Conservation (phyloP, 2,113 vertebrate genomes). For the Merops nubicus region DNA sequence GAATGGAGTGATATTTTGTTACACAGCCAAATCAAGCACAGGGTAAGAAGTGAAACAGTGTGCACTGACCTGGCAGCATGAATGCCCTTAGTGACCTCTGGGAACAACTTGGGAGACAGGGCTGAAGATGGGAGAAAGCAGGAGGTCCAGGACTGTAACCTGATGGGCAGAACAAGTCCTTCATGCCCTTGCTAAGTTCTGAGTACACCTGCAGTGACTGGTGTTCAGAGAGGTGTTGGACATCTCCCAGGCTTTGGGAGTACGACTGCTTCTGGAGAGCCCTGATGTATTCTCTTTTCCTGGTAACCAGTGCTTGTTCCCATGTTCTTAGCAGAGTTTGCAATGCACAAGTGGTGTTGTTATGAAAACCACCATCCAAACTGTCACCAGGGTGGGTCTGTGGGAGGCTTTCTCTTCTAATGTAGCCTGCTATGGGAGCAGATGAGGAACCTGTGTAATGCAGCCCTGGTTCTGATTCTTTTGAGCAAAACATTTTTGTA, state of each 20-base stretch:
- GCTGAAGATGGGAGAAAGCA: neutral
- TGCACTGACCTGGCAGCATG: neutral
- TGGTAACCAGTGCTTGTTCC: neutral
- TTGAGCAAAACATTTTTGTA: neutral
- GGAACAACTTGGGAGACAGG: neutral
- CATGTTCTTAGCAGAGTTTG: neutral
- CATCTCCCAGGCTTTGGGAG: neutral
- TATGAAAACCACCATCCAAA: neutral
- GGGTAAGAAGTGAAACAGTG: neutral
- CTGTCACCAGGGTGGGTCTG: neutral
- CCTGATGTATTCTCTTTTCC: neutral
- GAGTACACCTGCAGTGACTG: neutral
- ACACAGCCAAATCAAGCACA: neutral
- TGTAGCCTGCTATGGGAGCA: neutral
- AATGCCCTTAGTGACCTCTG: neutral
- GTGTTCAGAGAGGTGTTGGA: neutral
- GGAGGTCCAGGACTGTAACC: neutral
- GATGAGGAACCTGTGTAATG: neutral
- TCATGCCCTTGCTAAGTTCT: neutral
- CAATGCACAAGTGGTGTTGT: neutral
- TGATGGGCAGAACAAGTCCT: neutral
- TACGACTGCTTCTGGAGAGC: neutral
- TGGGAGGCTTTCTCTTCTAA: neutral
- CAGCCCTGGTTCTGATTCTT: neutral
- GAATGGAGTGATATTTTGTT: neutral